Conservation (phyloP, 2,888 invertebrate species). For the Drosophila hamatofila region DNA sequence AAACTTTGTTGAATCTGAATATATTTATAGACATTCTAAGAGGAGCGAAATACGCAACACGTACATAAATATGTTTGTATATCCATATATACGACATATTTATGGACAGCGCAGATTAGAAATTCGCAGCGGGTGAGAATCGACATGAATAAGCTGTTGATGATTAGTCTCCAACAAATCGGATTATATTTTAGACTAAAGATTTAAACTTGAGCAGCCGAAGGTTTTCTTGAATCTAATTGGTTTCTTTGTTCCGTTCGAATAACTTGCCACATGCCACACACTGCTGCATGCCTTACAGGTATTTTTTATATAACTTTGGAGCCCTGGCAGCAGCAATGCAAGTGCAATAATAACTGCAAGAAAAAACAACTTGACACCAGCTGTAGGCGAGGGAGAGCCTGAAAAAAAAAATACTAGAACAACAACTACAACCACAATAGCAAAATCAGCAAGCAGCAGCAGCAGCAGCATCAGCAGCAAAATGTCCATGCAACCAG, state of each 20-base stretch:
- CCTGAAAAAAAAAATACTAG: neutral
- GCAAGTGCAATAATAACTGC: slow-evolving; percentile 36
- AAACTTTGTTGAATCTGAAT: neutral
- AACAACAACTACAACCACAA: slow-evolving; percentile 1
- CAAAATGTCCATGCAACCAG: slow-evolving; percentile 42
- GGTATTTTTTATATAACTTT: slow-evolving; percentile 38
- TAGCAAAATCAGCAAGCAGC: neutral
- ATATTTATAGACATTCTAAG: slow-evolving; percentile 21
- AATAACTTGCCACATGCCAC: slow-evolving; percentile 29
- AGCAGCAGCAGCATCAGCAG: neutral
- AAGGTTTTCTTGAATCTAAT: slow-evolving; percentile 16
- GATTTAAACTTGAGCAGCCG: neutral
- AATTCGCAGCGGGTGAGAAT: slow-evolving; percentile 21
- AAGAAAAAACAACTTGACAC: slow-evolving; percentile 10
- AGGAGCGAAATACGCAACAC: neutral
- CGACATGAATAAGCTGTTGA: slow-evolving; percentile 21
- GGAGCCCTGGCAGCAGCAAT: slow-evolving; percentile 27
- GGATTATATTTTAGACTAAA: neutral
- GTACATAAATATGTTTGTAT: neutral
- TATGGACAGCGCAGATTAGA: neutral
- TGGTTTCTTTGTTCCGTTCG: slow-evolving; percentile 17
- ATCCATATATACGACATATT: neutral
- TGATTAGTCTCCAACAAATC: too few species aligned
- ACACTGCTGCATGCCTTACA: neutral
- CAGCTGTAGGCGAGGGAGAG: slow-evolving; percentile 16